phyloP scores from a whole-genome alignment of 2,797 vertebrate genomes.

The Chiloscyllium punctatum region DNA sequence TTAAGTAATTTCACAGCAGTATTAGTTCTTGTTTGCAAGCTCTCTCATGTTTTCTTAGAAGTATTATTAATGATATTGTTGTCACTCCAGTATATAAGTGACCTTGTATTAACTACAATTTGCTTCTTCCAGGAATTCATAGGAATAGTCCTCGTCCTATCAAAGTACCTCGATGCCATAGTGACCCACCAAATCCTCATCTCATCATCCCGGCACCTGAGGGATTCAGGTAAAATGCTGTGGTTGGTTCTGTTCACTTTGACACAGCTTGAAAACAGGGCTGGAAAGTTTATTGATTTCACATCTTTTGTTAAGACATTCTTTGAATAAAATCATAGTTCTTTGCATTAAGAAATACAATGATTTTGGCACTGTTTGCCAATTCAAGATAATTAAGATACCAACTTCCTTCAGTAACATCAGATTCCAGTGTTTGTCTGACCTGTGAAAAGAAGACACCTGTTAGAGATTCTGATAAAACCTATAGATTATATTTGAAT shows the following conservation, averaged over 20 bases:
- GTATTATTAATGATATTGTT: neutral
- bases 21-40: neutral
- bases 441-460: neutral
- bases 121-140: slow-evolving; percentile 65
- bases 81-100: neutral
- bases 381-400: neutral
- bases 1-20: neutral
- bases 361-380: neutral
- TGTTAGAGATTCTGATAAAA: neutral
- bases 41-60: neutral
- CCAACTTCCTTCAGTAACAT: neutral
- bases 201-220: slow-evolving; percentile 87
- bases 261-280: neutral
- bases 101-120: neutral
- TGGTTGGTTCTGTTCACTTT: neutral
- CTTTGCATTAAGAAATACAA: too few relatives aligned
- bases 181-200: slow-evolving; percentile 93
- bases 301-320: neutral
- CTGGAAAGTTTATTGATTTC: neutral
- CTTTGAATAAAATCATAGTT: neutral
- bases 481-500: neutral
- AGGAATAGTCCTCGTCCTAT: slow-evolving; percentile 92
- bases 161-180: slow-evolving; percentile 94
- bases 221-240: slow-evolving; percentile 78
- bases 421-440: neutral